A percentile compares a stretch with the other conserved stretches of the same genome.
These are phyloP conservation scores for Siphonodentalium dalli DNA, from an alignment of 2,888 invertebrate species.

Conservation along the genomic window DNA sequence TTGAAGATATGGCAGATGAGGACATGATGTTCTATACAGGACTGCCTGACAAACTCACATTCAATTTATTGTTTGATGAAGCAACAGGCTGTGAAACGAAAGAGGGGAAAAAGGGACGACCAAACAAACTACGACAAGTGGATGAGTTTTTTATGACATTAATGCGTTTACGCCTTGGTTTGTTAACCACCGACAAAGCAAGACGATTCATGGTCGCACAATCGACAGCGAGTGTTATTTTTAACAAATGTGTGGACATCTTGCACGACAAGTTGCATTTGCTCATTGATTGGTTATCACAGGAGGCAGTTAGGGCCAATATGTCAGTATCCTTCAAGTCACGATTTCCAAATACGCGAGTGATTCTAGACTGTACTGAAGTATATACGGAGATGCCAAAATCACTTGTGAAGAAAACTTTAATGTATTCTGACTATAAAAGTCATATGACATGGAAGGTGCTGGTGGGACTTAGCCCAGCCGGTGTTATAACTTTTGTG, in stretches of 20 bases:
- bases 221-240: slow-evolving; percentile 9
- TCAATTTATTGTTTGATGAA: too few relatives aligned
- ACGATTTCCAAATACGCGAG: slow-evolving; percentile 21
- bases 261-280: slow-evolving; percentile 5
- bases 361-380: slow-evolving; percentile 35
- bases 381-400: slow-evolving; percentile 24
- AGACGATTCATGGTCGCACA: slow-evolving; percentile 12
- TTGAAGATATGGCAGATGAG: too few relatives aligned
- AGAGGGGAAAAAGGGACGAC: slow-evolving; percentile 8
- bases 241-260: slow-evolving; percentile 11
- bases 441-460: slow-evolving; percentile 26
- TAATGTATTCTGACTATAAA: slow-evolving; percentile 26
- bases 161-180: slow-evolving; percentile 21
- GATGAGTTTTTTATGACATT: slow-evolving; percentile 22
- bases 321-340: slow-evolving; percentile 24
- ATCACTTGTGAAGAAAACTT: slow-evolving; percentile 11
- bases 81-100: too few relatives aligned
- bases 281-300: slow-evolving; percentile 12
- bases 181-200: slow-evolving; percentile 18
- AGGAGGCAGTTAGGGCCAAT: not conserved
- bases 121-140: slow-evolving; percentile 5
- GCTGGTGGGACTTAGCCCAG: slow-evolving; percentile 26
- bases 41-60: too few relatives aligned
- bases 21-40: too few relatives aligned
- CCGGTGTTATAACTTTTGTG: slow-evolving; percentile 27